Conservation (phyloP, 2,797 vertebrate genomes). For the Leontocebus nigricollis region DNA sequence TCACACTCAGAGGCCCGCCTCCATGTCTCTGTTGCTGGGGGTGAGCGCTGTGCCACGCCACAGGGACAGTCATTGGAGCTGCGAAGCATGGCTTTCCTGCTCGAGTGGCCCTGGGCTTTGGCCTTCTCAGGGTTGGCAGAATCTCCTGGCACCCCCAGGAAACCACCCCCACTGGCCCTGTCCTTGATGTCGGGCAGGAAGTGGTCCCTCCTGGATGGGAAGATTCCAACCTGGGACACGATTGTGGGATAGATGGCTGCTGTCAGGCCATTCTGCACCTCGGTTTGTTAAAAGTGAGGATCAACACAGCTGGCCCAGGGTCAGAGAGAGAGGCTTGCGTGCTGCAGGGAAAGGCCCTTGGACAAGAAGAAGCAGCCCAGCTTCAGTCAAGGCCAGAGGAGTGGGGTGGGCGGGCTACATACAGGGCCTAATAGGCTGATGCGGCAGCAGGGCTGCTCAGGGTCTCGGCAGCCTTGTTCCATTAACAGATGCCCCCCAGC, state of each 20-base stretch:
- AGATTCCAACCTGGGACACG: background rate
- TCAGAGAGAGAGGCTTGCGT: background rate
- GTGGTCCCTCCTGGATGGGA: fast-evolving
- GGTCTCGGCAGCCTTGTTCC: no score
- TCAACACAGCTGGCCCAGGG: background rate
- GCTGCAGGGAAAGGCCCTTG: background rate
- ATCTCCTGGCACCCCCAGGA: background rate
- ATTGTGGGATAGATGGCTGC: background rate
- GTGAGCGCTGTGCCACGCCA: fast-evolving
- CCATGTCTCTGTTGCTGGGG: background rate
- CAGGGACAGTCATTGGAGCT: background rate
- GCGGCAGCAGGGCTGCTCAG: background rate
- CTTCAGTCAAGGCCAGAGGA: background rate
- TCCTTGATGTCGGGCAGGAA: background rate
- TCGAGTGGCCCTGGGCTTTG: fast-evolving
- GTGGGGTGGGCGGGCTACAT: background rate
- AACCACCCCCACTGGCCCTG: background rate
- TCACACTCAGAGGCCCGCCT: fast-evolving
- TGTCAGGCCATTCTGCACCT: background rate
- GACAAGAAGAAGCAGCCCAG: background rate
- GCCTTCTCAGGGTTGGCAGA: background rate
- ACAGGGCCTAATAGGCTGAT: background rate
- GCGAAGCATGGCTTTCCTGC: background rate
- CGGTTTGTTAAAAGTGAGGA: background rate
- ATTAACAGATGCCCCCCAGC: no score